A percentile compares a stretch with the other conserved stretches of the same genome.
Conservation (phyloP, 2,113 vertebrate genomes). For the Albula goreensis region DNA sequence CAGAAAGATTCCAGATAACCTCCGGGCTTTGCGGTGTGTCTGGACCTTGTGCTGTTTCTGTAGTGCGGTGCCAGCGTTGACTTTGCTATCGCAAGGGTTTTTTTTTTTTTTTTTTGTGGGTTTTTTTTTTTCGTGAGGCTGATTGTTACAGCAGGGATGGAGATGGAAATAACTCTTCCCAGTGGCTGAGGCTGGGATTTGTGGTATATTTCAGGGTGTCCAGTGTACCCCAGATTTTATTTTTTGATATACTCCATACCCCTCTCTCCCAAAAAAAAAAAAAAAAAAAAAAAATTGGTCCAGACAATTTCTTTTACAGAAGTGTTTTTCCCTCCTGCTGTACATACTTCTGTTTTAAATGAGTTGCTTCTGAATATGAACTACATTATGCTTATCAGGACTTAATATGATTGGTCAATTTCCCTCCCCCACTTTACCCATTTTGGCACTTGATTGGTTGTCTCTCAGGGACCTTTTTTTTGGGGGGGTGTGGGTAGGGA, state of each 20-base stretch:
- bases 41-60: background rate
- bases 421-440: background rate
- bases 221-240: background rate
- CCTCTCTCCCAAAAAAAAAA: background rate
- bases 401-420: background rate
- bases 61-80: background rate
- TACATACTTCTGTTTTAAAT: background rate
- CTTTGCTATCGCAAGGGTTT: background rate
- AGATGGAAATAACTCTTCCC: background rate
- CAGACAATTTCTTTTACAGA: background rate
- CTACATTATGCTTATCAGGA: background rate
- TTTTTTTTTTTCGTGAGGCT: conserved; percentile 1
- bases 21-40: conserved; percentile 3
- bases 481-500: too few species aligned
- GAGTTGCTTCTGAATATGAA: background rate
- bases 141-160: background rate
- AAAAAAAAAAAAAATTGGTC: background rate
- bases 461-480: background rate
- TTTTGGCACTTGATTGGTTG: background rate
- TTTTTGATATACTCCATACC: background rate
- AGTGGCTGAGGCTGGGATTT: background rate
- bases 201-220: background rate
- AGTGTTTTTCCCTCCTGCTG: background rate
- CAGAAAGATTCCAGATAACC: background rate
- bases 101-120: background rate